These are phyloP conservation scores for Bombus superbus DNA, from an alignment of 1,140 invertebrate species.

Conservation along the genomic window DNA sequence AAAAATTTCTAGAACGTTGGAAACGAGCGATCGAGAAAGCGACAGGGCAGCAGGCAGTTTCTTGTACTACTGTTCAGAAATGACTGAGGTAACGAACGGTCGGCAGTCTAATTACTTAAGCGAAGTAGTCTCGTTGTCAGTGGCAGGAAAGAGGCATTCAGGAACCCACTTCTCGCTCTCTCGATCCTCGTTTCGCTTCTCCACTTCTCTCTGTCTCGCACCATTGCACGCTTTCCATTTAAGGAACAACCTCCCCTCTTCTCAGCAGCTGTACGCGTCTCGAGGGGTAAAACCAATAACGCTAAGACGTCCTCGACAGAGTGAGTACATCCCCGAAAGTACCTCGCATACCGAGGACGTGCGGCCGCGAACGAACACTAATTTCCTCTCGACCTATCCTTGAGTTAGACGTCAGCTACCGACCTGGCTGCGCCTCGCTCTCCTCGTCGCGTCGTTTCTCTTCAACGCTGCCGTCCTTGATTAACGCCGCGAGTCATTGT, in stretches of 20 bases:
- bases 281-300: slow-evolving; percentile 80
- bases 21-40: background rate
- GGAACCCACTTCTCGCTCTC: slow-evolving; percentile 51
- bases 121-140: slow-evolving; percentile 73
- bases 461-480: slow-evolving; percentile 27
- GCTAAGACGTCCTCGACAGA: slow-evolving; percentile 72
- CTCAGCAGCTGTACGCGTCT: slow-evolving; percentile 22
- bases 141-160: slow-evolving; percentile 58
- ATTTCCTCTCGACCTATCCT: slow-evolving; percentile 71
- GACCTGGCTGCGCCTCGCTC: slow-evolving; percentile 23
- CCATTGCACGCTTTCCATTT: slow-evolving; percentile 56
- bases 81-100: slow-evolving; percentile 78
- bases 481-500: slow-evolving; percentile 42
- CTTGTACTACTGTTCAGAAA: slow-evolving; percentile 67
- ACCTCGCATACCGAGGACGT: slow-evolving; percentile 74
- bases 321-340: slow-evolving; percentile 65
- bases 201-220: slow-evolving; percentile 20
- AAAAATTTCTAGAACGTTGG: background rate
- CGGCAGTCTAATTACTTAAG: slow-evolving; percentile 81
- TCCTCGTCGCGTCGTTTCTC: slow-evolving; percentile 8
- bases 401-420: slow-evolving; percentile 79
- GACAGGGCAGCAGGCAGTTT: slow-evolving; percentile 57
- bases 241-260: slow-evolving; percentile 28
- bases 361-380: slow-evolving; percentile 75
- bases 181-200: slow-evolving; percentile 34